phyloP scores from a whole-genome alignment of 2,113 vertebrate genomes.

The Hirundichthys speculiger region DNA sequence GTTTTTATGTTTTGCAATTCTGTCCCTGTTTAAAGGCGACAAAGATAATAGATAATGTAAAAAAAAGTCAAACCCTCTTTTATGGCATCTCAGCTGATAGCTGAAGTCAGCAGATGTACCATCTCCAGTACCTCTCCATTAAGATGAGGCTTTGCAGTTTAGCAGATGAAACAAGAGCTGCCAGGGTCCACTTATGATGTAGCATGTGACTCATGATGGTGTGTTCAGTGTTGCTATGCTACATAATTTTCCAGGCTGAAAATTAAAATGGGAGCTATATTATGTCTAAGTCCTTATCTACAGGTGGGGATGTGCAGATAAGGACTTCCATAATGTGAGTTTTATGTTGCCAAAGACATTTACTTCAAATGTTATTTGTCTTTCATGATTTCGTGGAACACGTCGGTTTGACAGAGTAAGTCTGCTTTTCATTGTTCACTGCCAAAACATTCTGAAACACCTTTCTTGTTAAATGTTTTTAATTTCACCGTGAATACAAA shows the following conservation, averaged over 20 bases:
- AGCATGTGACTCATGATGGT: neutral
- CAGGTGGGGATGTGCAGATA: neutral
- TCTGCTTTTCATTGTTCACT: conserved; percentile 26
- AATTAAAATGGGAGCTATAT: neutral
- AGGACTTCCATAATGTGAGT: neutral
- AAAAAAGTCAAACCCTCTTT: conserved; percentile 38
- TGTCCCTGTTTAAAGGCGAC: conserved; percentile 14
- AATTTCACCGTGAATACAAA: neutral
- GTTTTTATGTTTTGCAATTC: conserved; percentile 2
- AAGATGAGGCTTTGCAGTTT: neutral
- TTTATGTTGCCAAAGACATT: conserved; percentile 1
- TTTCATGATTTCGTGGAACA: conserved; percentile 53
- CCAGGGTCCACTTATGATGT: conserved; percentile 15
- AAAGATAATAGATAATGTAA: conserved; percentile 48
- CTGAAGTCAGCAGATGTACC: conserved; percentile 22
- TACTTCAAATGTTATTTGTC: conserved; percentile 20
- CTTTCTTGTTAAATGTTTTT: neutral
- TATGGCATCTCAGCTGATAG: conserved; percentile 28
- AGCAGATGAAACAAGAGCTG: conserved; percentile 10
- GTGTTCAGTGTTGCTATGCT: neutral
- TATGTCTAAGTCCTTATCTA: neutral
- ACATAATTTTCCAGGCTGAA: neutral
- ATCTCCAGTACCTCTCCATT: neutral
- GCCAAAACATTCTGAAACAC: neutral
- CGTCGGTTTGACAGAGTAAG: conserved; percentile 67